Evolutionary conservation across 2,113 vertebrate species (phyloP), one percentile per base, ranked within the genome.

Genomic region (Alethe castanea): DNA sequence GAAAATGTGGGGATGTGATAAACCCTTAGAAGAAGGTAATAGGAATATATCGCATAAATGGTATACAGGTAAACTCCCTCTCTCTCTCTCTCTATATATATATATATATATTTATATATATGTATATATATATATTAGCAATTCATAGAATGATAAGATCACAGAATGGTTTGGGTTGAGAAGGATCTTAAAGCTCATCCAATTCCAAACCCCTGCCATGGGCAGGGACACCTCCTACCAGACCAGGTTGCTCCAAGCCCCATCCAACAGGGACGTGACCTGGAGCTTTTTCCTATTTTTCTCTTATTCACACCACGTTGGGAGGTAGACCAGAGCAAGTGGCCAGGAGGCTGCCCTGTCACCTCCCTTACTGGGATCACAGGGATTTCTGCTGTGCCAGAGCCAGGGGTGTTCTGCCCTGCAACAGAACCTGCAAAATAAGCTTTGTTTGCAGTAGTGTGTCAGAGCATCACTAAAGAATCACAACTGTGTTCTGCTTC

Each of bases 341-440:
- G 53, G 40, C 59, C 29, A 2, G 33, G n/a, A 48, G 59, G 40
- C 35, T 23, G 42, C 64, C 24, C 18, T 19, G 50, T 29, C 5
- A 6, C 48, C 31, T 22, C 6, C 0, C 25, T 11, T 6, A 0
- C 9, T 56, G 67, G 38, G n/a, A 15, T 35, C 45, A 1, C 74
- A 42, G 29, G 13, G 11, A 38, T 50, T 91, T 64, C 78, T 48
- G 48, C 60, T 11, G 11, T 54, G 72, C 64, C 38, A 2, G 13
- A 12, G 36, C 26, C 1, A 2, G 6, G n/a, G 24, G 3, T 4
- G 6, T 29, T 54, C 60, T 73, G 67, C 67, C 57, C 77, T 7
- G 4, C 71, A 35, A 35, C 35, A 60, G 22, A 62, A 66, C 77
- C 44, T 38, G 54, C 67, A 26, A 29, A 57, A 22, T 16, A 2